phyloP scores from a whole-genome alignment of 2,113 vertebrate species.

The Grantiella picta region DNA sequence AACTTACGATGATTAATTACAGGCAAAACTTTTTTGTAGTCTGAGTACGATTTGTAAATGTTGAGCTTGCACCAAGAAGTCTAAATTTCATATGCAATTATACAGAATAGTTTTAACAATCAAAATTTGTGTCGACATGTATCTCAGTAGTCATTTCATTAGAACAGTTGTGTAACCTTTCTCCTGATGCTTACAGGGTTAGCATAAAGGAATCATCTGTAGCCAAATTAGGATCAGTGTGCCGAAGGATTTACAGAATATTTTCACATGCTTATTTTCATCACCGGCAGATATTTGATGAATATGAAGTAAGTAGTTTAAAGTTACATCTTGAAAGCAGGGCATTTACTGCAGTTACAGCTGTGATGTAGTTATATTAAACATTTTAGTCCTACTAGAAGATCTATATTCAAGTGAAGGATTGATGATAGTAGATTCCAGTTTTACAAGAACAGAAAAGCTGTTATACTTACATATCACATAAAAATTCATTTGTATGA shows the following conservation, averaged over 20 bases:
- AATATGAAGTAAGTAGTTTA: constrained; percentile 89
- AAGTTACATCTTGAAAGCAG: background rate
- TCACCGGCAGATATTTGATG: constrained; percentile 98
- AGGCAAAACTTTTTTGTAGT: background rate
- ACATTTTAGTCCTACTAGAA: background rate
- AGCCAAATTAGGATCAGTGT: constrained; percentile 98
- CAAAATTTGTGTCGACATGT: rapidly evolving
- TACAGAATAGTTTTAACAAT: background rate
- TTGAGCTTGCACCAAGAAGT: background rate
- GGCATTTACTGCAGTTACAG: background rate
- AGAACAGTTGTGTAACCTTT: background rate
- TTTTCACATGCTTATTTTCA: constrained; percentile 99
- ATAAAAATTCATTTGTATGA: background rate
- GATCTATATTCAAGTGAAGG: background rate
- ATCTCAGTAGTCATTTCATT: rapidly evolving
- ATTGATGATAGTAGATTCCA: background rate
- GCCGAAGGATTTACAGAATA: constrained; percentile 98
- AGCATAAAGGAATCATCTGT: constrained; percentile 99
- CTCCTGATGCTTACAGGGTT: constrained; percentile 78
- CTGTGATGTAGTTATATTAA: background rate
- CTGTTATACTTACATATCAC: background rate
- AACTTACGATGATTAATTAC: background rate
- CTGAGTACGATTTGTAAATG: background rate
- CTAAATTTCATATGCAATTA: background rate
- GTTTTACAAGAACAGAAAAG: background rate